Percentiles rank a stretch among this genome's conserved stretches.
These are phyloP conservation scores for Haemorhous mexicanus DNA, from an alignment of 2,113 vertebrate species.

Conservation along the genomic window DNA sequence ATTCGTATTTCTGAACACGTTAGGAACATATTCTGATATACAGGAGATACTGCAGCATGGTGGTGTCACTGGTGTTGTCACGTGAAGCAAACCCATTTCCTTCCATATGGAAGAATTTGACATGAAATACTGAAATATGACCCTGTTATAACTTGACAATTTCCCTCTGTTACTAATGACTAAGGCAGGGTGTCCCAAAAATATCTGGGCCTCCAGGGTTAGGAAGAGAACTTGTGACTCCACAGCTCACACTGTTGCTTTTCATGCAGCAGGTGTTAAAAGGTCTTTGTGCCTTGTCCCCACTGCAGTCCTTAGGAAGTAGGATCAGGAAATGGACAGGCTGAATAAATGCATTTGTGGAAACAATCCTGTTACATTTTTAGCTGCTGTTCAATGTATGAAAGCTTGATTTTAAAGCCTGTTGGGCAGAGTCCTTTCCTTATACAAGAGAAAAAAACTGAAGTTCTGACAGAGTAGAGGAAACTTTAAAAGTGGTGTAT, in stretches of 20 bases:
- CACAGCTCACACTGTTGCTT: neutral
- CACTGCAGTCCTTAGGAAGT: neutral
- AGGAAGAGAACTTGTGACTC: slow-evolving; percentile 22
- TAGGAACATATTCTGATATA: neutral
- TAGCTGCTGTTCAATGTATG: neutral
- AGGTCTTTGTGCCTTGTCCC: slow-evolving; percentile 18
- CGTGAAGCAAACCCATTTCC: neutral
- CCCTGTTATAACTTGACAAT: neutral
- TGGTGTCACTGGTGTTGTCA: neutral
- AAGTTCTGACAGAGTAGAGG: neutral
- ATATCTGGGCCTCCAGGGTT: neutral
- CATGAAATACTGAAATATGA: neutral
- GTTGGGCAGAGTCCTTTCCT: neutral
- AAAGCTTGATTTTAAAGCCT: neutral
- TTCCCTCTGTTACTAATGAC: neutral
- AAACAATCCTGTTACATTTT: neutral
- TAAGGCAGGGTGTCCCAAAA: neutral
- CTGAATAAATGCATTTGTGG: neutral
- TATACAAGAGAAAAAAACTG: too few relatives aligned
- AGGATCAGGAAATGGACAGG: slow-evolving; percentile 27
- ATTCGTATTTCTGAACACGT: neutral
- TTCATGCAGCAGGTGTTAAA: slow-evolving; percentile 27
- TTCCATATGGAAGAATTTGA: neutral
- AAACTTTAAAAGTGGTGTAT: neutral
- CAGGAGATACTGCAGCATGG: neutral